Evolutionary conservation across 1,140 invertebrate species (phyloP).

Genomic region (Drosophila mauritiana): DNA sequence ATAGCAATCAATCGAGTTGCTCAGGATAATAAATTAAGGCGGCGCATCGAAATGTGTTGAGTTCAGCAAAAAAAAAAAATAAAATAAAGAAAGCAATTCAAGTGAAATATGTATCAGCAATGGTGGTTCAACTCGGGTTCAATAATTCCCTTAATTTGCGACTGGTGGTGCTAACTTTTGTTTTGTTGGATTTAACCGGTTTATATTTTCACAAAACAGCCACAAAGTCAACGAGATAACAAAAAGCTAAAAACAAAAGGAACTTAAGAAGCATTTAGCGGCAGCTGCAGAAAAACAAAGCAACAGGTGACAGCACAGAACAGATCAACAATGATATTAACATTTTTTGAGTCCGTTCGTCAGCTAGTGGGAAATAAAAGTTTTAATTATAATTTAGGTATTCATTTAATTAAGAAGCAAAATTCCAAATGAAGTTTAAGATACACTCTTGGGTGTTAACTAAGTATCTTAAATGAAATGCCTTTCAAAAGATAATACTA

Average conservation of each 20-base stretch:
- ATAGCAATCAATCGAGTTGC: neutral
- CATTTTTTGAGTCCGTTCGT: constrained; percentile 12
- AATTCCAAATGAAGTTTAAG: constrained; percentile 17
- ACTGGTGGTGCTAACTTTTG: constrained; percentile 53
- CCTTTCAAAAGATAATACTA: neutral
- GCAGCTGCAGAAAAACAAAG: constrained; percentile 45
- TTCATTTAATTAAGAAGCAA: constrained; percentile 62
- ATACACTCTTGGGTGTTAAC: neutral
- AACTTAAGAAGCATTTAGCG: constrained; percentile 36
- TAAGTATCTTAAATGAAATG: neutral
- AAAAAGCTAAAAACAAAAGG: constrained; percentile 36
- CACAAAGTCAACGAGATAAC: constrained; percentile 43
- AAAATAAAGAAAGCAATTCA: neutral
- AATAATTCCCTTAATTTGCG: constrained; percentile 32
- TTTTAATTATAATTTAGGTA: constrained; percentile 47
- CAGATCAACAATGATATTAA: constrained; percentile 38
- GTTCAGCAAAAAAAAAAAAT: too few relatives aligned
- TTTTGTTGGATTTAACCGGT: constrained; percentile 68
- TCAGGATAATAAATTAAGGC: neutral
- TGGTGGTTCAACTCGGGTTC: constrained; percentile 11
- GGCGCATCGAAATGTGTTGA: neutral
- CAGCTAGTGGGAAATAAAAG: constrained; percentile 36
- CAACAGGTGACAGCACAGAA: constrained; percentile 65
- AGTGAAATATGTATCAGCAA: constrained; percentile 7
- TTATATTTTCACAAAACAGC: constrained; percentile 52